phyloP scores from a whole-genome alignment of 2,113 vertebrate species.

The Clarias batrachus region DNA sequence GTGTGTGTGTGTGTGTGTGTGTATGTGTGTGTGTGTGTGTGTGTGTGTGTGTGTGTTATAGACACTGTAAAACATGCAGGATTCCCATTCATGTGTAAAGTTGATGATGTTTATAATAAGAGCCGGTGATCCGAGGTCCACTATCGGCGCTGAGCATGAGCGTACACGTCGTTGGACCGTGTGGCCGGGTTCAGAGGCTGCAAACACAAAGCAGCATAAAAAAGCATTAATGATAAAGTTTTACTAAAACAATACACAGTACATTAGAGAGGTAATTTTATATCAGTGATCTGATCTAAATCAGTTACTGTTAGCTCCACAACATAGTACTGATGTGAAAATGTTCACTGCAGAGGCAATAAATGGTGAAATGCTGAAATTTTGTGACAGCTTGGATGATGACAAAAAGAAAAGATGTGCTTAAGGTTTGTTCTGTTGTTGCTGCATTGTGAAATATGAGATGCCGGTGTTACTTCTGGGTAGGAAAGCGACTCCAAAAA shows the following conservation, averaged over 20 bases:
- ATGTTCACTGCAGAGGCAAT: neutral
- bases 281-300: neutral
- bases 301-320: neutral
- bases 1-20: neutral
- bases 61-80: neutral
- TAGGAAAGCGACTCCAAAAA: neutral
- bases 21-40: neutral
- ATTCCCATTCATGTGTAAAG: neutral
- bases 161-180: constrained; percentile 49
- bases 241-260: neutral
- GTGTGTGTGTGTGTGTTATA: neutral
- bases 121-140: neutral
- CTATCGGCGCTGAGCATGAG: constrained; percentile 47
- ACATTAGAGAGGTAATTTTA: neutral
- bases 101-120: neutral
- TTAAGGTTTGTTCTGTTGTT: neutral
- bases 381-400: neutral
- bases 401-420: neutral
- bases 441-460: neutral
- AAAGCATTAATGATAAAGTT: neutral
- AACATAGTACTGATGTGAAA: neutral
- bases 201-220: neutral
- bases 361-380: neutral
- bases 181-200: constrained; percentile 54
- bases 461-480: neutral